Evolutionary conservation across 1,140 invertebrate genomes (phyloP).

Genomic region (Bombus vancouverensis): DNA sequence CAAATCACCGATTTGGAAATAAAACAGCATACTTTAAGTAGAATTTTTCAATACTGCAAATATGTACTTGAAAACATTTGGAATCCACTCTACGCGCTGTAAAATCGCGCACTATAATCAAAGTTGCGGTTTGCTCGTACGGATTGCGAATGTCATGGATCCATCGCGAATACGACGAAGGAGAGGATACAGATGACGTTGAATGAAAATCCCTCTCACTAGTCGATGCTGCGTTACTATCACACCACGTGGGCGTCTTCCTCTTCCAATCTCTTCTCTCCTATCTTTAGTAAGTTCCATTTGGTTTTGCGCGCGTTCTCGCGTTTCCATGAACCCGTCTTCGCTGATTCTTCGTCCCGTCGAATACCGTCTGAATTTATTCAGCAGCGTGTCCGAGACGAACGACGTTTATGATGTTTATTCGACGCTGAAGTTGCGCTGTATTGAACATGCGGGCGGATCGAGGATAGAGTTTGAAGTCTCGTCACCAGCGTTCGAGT

Average conservation of each 20-base stretch:
- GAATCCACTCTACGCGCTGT: background rate
- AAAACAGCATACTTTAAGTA: background rate
- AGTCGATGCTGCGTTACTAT: slow-evolving; percentile 18
- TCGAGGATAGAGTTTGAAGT: background rate
- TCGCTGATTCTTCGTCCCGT: background rate
- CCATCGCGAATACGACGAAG: background rate
- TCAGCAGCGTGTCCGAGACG: slow-evolving; percentile 14
- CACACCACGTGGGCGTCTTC: slow-evolving; percentile 51
- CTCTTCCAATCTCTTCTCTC: slow-evolving; percentile 29
- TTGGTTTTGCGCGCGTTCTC: slow-evolving; percentile 16
- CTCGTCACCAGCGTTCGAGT: slow-evolving; percentile 3
- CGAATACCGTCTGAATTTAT: slow-evolving; percentile 21
- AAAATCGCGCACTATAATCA: background rate
- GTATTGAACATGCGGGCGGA: slow-evolving; percentile 20
- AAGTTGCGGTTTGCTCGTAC: background rate
- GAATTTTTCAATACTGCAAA: background rate
- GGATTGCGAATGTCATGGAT: background rate
- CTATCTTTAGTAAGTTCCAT: slow-evolving; percentile 55
- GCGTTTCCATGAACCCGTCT: slow-evolving; percentile 31
- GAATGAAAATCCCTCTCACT: slow-evolving; percentile 36
- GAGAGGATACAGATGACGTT: background rate
- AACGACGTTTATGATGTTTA: slow-evolving; percentile 48
- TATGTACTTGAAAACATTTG: background rate
- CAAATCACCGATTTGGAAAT: too few relatives aligned
- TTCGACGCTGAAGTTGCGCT: background rate